Conservation (phyloP, 2,797 vertebrate species). For the Gadopsis marmoratus region DNA sequence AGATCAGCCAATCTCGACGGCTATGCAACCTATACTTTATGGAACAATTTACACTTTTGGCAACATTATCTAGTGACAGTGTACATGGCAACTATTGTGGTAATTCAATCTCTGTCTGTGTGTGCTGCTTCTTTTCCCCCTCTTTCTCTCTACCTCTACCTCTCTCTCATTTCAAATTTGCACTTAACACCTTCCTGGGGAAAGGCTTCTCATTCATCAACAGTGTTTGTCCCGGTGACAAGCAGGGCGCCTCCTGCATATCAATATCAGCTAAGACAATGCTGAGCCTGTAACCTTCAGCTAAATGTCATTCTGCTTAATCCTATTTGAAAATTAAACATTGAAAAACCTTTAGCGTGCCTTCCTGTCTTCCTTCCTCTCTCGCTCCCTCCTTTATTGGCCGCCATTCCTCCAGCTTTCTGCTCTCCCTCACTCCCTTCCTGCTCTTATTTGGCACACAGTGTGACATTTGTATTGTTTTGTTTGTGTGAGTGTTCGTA, state of each 20-base stretch:
- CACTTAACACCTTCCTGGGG: constrained; percentile 90
- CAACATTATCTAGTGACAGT: constrained; percentile 78
- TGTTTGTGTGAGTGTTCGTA: constrained; percentile 72
- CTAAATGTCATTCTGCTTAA: constrained; percentile 93
- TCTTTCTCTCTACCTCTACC: constrained; percentile 59
- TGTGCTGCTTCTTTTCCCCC: constrained; percentile 37
- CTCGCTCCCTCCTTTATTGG: constrained; percentile 72
- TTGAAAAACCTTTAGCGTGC: constrained; percentile 88
- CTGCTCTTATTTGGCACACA: constrained; percentile 65
- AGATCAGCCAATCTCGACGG: constrained; percentile 68
- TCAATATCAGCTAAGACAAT: constrained; percentile 91
- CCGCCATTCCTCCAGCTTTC: constrained; percentile 59
- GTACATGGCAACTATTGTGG: constrained; percentile 75
- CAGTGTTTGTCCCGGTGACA: constrained; percentile 90
- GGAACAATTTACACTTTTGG: constrained; percentile 82
- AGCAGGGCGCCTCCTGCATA: constrained; percentile 88
- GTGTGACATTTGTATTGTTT: constrained; percentile 87
- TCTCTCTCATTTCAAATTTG: constrained; percentile 87
- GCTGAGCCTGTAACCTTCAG: constrained; percentile 90
- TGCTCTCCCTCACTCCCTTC: constrained; percentile 42
- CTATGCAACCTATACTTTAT: constrained; percentile 68
- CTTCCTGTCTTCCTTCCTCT: constrained; percentile 81
- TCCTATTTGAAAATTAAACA: constrained; percentile 94
- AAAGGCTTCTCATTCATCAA: constrained; percentile 91
- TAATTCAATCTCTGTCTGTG: constrained; percentile 75